Percentiles rank a stretch among this genome's conserved stretches.
phyloP scores from a whole-genome alignment of 1,140 invertebrate species.

The Zaprionus davidi region DNA sequence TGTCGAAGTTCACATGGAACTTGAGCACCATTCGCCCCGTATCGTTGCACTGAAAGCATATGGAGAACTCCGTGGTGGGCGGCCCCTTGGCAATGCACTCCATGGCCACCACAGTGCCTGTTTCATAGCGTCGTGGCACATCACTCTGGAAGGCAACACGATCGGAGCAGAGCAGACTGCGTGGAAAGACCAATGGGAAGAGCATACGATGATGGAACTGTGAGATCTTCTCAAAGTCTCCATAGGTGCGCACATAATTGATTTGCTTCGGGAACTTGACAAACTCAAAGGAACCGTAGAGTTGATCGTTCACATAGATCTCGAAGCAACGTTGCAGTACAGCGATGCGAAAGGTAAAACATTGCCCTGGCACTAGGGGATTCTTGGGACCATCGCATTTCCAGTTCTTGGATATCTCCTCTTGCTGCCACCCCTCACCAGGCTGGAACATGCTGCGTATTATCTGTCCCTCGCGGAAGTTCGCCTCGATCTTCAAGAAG shows the following conservation, averaged over 20 bases:
- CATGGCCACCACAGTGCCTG: slow-evolving; percentile 80
- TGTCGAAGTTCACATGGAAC: slow-evolving; percentile 79
- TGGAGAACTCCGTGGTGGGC: slow-evolving; percentile 77
- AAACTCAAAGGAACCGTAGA: slow-evolving; percentile 81
- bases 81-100: slow-evolving; percentile 82
- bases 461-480: slow-evolving; percentile 82
- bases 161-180: slow-evolving; percentile 70
- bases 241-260: slow-evolving; percentile 75
- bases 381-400: slow-evolving; percentile 81
- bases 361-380: slow-evolving; percentile 75
- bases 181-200: slow-evolving; percentile 77
- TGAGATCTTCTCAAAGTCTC: slow-evolving; percentile 81
- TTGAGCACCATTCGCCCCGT: slow-evolving; percentile 74
- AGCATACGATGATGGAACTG: slow-evolving; percentile 83
- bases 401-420: slow-evolving; percentile 83
- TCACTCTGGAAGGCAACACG: slow-evolving; percentile 80
- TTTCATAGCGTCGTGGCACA: slow-evolving; percentile 75
- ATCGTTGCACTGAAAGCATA: slow-evolving; percentile 83
- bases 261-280: slow-evolving; percentile 82
- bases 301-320: slow-evolving; percentile 80
- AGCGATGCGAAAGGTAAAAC: slow-evolving; percentile 78
- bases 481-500: slow-evolving; percentile 80
- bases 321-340: slow-evolving; percentile 80
- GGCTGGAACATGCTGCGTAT: slow-evolving; percentile 83
- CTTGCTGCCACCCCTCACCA: slow-evolving; percentile 82